Percentiles rank a stretch among this genome's conserved stretches.
Conservation (phyloP, 2,113 vertebrate species). For the Scalopus aquaticus region DNA sequence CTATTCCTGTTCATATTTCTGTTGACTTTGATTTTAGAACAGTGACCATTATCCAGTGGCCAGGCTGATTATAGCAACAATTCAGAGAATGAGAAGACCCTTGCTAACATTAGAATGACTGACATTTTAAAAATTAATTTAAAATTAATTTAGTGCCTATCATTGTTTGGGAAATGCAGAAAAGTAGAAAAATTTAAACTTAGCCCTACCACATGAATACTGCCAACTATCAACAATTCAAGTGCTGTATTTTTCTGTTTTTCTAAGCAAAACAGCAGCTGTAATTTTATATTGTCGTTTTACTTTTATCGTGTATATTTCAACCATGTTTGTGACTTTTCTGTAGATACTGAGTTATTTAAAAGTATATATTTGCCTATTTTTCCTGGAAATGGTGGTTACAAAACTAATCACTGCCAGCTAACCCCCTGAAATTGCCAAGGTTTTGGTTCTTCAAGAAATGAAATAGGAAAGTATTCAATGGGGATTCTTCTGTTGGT, state of each 20-base stretch:
- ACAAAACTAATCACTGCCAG: not conserved
- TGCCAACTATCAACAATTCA: conserved; percentile 31
- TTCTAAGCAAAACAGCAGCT: too few relatives aligned
- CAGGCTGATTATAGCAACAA: not conserved
- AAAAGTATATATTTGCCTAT: conserved; percentile 7
- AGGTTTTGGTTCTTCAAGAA: not conserved
- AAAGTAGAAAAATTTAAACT: not conserved
- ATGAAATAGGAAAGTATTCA: not conserved
- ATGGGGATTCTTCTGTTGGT: not conserved
- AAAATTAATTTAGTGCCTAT: not conserved
- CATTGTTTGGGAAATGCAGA: conserved; percentile 48
- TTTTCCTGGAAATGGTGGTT: conserved; percentile 11
- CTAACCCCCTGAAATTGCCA: not conserved
- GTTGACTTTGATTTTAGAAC: conserved; percentile 32
- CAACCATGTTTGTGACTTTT: conserved; percentile 8
- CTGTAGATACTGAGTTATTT: not conserved
- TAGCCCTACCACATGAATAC: not conserved
- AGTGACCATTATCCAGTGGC: not conserved
- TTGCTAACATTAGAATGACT: not conserved
- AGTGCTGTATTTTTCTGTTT: not conserved
- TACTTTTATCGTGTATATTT: not conserved
- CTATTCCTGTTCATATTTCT: not conserved
- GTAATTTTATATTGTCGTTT: not conserved
- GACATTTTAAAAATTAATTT: conserved; percentile 21
- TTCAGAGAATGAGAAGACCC: not conserved